Evolutionary conservation across 2,797 vertebrate species (phyloP).

Genomic region (Acrocephalus scirpaceus): DNA sequence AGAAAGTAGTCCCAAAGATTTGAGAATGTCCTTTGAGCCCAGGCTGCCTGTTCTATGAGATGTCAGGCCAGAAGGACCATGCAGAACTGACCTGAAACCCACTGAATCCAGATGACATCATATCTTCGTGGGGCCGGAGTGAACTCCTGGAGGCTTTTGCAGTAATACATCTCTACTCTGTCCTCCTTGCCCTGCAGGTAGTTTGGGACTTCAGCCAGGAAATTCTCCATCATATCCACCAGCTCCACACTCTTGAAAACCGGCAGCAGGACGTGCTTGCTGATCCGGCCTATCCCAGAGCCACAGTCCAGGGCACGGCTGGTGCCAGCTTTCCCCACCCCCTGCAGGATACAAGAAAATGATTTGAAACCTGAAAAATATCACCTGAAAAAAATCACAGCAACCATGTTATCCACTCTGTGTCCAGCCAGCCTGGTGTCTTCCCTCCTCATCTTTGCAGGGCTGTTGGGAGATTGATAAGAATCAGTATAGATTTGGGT

Average conservation of each 20-base stretch:
- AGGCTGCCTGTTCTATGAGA: not conserved
- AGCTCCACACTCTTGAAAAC: slow-evolving; percentile 90
- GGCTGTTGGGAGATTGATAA: not conserved
- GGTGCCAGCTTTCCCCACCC: slow-evolving; percentile 87
- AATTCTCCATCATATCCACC: slow-evolving; percentile 95
- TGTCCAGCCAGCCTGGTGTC: not conserved
- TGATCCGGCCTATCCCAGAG: slow-evolving; percentile 91
- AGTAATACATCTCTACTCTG: slow-evolving; percentile 89
- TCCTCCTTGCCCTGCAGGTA: slow-evolving; percentile 85
- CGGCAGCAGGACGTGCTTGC: slow-evolving; percentile 90
- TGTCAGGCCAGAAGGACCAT: not conserved
- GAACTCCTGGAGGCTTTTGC: slow-evolving; percentile 90
- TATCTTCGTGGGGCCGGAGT: slow-evolving; percentile 84
- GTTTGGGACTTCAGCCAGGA: slow-evolving; percentile 89
- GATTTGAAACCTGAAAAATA: not conserved
- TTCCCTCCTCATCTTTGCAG: not conserved
- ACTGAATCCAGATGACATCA: slow-evolving; percentile 96
- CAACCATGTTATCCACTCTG: rapidly evolving
- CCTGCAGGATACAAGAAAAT: slow-evolving; percentile 74
- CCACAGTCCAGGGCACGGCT: slow-evolving; percentile 90
- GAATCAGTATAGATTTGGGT: not conserved
- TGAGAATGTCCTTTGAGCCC: not conserved
- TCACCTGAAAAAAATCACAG: not conserved
- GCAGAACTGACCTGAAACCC: slow-evolving; percentile 90
- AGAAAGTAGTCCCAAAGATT: not conserved